Evolutionary conservation across 2,797 vertebrate genomes (phyloP), one percentile per base, ranked within the genome.

Genomic region (Enteromius radiatus): DNA sequence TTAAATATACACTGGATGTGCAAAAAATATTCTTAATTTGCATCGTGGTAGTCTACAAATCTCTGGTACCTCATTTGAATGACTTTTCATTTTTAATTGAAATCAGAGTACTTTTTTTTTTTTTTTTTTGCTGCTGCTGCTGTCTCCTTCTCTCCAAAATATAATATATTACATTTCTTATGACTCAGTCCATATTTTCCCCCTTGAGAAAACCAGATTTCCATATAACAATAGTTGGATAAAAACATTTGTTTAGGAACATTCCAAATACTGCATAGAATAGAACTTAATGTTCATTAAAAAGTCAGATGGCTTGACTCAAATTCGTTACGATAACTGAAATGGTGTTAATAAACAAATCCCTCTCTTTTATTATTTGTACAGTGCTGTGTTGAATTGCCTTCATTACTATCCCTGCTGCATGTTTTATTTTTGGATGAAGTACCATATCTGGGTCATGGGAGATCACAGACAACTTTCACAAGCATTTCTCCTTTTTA

Each of bases 361-460:
- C 3, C 63, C 17, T 81, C 9, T 36, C 9, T 67, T 74, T 65
- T 64, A 26, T 76, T 76, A 26, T 64, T 5, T 73, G 59, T 64
- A 63, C 61, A 79, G 45, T 65, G 21, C 87, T 89, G 87, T 87
- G 88, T 90, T 88, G 87, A 91, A 61, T 91, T 92, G 91, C 90
- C 90, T 91, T 90, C 88, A 87, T 89, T 87, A 88, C 92, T 91
- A 92, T 92, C 81, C 75, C 76, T 80, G 31, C 71, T 64, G 63
- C 73, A 19, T 83, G 79, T 79, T 86, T 84, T 94, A 94, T 94
- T 93, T 95, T 94, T 93, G 93, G 91, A 93, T 94, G 89, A 94
- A 93, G 93, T 89, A 89, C 91, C 91, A 92, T 92, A 92, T 91
- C 88, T 90, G 89, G 92, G 87, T 92, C 92, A 88, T 21, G 88